phyloP scores from a whole-genome alignment of 2,888 invertebrate species.

The Phymatocera aterrima region DNA sequence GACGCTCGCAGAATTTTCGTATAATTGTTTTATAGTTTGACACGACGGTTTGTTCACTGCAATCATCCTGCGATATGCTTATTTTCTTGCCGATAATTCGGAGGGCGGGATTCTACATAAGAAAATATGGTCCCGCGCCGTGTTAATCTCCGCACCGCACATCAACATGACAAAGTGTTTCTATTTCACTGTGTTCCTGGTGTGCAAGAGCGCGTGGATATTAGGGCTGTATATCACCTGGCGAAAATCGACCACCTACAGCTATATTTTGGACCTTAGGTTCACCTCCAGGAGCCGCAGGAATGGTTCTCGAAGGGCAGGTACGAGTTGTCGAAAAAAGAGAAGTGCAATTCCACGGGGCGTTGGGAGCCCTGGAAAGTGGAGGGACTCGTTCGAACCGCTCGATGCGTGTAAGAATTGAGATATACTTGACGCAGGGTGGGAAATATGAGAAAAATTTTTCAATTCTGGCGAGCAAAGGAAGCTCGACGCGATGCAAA shows the following conservation, averaged over 20 bases:
- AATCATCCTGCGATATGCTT: neutral
- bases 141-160: neutral
- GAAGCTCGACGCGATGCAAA: slow-evolving; percentile 4
- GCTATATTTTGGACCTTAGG: neutral
- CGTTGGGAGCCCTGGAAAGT: neutral
- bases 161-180: slow-evolving; percentile 12
- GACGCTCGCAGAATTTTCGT: neutral
- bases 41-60: neutral
- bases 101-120: neutral
- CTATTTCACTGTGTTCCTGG: neutral
- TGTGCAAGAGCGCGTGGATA: neutral
- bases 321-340: neutral
- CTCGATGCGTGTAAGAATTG: neutral
- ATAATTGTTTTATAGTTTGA: neutral
- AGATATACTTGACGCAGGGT: neutral
- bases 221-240: slow-evolving; percentile 17
- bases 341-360: neutral
- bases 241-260: slow-evolving; percentile 13
- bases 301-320: neutral
- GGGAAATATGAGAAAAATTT: neutral
- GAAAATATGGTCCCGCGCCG: neutral
- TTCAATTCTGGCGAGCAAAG: neutral
- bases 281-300: neutral
- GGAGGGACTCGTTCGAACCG: neutral
- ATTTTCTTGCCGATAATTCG: neutral